These are phyloP conservation scores for Tiliacea citrago DNA, from an alignment of 2,888 invertebrate genomes.

Conservation along the genomic window DNA sequence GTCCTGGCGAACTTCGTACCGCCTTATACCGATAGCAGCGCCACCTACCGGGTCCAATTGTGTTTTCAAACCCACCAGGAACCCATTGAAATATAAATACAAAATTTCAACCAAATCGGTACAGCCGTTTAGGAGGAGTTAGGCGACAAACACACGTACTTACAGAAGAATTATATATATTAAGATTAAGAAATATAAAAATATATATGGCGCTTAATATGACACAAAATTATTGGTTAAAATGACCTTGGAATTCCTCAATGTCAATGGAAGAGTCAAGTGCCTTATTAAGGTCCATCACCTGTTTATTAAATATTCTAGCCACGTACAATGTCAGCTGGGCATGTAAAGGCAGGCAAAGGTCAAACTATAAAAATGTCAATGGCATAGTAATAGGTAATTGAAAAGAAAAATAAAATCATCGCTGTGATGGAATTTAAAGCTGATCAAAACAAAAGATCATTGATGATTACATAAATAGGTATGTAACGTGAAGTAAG, in stretches of 20 bases:
- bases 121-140: too few species aligned
- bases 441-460: not conserved
- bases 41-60: too few species aligned
- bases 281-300: slow-evolving; percentile 45
- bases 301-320: slow-evolving; percentile 53
- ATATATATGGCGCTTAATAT: slow-evolving; percentile 3
- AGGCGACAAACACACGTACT: too few species aligned
- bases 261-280: slow-evolving; percentile 61
- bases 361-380: slow-evolving; percentile 43
- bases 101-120: too few species aligned
- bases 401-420: slow-evolving; percentile 12
- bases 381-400: not conserved
- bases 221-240: slow-evolving; percentile 50
- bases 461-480: not conserved
- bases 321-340: slow-evolving; percentile 56
- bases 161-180: too few species aligned
- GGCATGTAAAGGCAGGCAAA: slow-evolving; percentile 30
- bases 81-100: too few species aligned
- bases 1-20: too few species aligned
- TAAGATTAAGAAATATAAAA: too few species aligned
- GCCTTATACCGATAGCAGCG: too few species aligned
- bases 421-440: not conserved
- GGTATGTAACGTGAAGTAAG: not conserved
- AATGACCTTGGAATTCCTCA: slow-evolving; percentile 71
- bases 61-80: too few species aligned